Percentiles rank a stretch among this genome's conserved stretches.
These are phyloP conservation scores for Phrynocephalus versicolor DNA, from an alignment of 2,113 vertebrate genomes.

Conservation along the genomic window DNA sequence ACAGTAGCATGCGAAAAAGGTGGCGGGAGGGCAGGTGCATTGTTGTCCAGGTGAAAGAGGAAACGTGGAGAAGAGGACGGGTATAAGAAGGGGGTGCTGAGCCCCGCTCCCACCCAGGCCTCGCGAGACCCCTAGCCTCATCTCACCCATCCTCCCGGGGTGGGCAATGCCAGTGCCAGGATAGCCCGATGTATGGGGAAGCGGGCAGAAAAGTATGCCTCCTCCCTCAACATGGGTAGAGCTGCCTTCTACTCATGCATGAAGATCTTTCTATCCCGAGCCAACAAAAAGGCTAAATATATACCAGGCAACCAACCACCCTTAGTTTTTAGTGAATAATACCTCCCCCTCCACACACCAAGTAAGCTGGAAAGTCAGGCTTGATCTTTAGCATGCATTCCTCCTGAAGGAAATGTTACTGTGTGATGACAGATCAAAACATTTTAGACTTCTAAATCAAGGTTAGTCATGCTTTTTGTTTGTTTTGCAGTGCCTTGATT, in stretches of 20 bases:
- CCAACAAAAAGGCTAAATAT: not conserved
- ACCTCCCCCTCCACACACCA: not conserved
- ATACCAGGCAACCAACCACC: not conserved
- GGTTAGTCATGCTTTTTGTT: constrained; percentile 7
- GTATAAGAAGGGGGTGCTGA: no score
- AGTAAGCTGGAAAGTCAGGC: not conserved
- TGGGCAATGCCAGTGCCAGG: no score
- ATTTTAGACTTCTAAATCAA: not conserved
- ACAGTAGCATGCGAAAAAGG: no score
- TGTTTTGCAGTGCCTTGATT: not conserved
- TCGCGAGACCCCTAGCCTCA: no score
- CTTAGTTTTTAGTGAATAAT: not conserved
- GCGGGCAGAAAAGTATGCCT: not conserved
- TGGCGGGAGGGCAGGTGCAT: no score
- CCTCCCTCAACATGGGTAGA: not conserved
- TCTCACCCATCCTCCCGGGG: no score
- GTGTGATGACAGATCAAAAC: not conserved
- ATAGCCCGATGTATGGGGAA: no score
- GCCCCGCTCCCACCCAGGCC: no score
- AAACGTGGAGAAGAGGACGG: no score
- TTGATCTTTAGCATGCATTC: constrained; percentile 4
- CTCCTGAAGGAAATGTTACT: not conserved
- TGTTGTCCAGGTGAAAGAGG: no score
- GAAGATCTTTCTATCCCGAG: not conserved
- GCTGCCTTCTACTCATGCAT: not conserved